Evolutionary conservation across 2,113 vertebrate species (phyloP).

Genomic region (Gambusia holbrooki): DNA sequence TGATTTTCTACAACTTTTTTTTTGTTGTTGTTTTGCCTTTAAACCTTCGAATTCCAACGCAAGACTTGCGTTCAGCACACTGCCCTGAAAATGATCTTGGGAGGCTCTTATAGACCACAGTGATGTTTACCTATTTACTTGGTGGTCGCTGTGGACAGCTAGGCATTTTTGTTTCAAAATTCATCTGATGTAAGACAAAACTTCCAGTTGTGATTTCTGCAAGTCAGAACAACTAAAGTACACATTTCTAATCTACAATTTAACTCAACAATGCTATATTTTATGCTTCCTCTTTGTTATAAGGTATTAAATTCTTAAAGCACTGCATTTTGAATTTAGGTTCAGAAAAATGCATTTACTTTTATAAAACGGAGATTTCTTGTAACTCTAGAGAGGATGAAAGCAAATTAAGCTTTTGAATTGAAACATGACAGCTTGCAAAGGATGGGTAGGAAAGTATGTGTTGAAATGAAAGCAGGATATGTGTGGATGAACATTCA

Average conservation of each 20-base stretch:
- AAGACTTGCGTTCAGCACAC: constrained; percentile 9
- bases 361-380: no score
- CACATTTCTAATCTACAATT: no score
- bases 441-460: not conserved
- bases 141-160: constrained; percentile 13
- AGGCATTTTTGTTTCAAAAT: not conserved
- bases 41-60: not conserved
- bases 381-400: no score
- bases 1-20: no score
- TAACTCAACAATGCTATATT: not conserved
- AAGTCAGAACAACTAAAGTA: no score
- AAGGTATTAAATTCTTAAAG: no score
- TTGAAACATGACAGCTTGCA: not conserved
- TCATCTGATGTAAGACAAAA: not conserved
- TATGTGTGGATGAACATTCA: not conserved
- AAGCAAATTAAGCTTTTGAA: no score
- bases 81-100: constrained; percentile 1
- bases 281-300: not conserved
- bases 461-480: not conserved
- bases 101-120: constrained; percentile 1
- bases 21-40: no score
- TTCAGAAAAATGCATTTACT: no score
- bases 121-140: constrained; percentile 25
- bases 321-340: no score
- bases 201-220: no score